A percentile compares a stretch with the other conserved stretches of the same genome.
Evolutionary conservation across 2,797 vertebrate species (phyloP).

Genomic region (Eptatretus atami): DNA sequence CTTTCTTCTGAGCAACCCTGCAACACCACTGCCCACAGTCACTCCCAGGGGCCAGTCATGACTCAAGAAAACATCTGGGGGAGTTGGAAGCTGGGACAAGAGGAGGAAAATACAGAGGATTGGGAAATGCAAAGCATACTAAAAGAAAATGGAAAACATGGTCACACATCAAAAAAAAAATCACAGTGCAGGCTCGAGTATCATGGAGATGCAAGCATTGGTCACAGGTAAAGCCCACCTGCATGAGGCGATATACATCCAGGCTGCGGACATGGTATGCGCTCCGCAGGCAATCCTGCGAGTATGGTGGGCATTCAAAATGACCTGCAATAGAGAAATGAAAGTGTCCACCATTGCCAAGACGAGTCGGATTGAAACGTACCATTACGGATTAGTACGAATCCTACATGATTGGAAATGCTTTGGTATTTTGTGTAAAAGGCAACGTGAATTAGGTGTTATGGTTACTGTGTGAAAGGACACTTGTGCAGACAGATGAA

Average conservation of each 20-base stretch:
- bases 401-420: too few relatives aligned
- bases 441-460: constrained; percentile 6
- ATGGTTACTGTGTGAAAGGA: constrained; percentile 3
- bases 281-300: constrained; percentile 46
- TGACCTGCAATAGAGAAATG: constrained; percentile 32
- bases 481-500: too few relatives aligned
- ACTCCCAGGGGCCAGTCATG: constrained; percentile 90
- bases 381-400: too few relatives aligned
- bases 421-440: too few relatives aligned
- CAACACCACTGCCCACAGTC: constrained; percentile 58
- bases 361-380: background rate
- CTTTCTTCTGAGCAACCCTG: constrained; percentile 44
- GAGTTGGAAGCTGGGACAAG: constrained; percentile 32
- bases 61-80: constrained; percentile 65
- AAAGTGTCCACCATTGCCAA: background rate
- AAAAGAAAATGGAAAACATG: background rate
- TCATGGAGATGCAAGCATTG: background rate
- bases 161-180: background rate
- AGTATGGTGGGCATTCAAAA: constrained; percentile 71
- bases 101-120: background rate
- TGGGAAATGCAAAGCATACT: background rate
- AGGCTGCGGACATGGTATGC: constrained; percentile 77
- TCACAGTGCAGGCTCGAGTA: too few relatives aligned
- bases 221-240: constrained; percentile 21
- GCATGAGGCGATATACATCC: constrained; percentile 78